Percentiles rank a stretch among this genome's conserved stretches.
Evolutionary conservation across 1,140 invertebrate species (phyloP).

Genomic region (Aphelenchoides avenae): DNA sequence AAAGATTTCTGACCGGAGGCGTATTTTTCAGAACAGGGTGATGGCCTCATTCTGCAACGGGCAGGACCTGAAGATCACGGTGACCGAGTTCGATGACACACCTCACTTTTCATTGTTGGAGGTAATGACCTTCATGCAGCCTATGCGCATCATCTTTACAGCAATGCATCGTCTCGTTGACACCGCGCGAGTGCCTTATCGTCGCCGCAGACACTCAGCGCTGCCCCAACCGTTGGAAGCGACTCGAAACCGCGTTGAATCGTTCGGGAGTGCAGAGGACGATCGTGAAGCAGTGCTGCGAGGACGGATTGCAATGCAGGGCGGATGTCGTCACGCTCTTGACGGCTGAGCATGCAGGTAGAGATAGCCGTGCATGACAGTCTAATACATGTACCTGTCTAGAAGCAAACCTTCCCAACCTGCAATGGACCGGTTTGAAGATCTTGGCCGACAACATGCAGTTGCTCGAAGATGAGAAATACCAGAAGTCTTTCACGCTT

Average conservation of each 20-base stretch:
- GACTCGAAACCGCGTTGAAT: constrained; percentile 16
- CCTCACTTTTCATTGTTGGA: constrained; percentile 24
- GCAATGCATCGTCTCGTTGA: constrained; percentile 30
- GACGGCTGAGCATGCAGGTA: background rate
- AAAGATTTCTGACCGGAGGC: too few relatives aligned
- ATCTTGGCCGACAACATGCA: constrained; percentile 14
- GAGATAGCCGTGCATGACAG: background rate
- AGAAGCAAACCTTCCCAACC: background rate
- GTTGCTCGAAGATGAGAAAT: constrained; percentile 19
- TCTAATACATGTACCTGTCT: constrained; percentile 1
- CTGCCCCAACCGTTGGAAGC: constrained; percentile 15
- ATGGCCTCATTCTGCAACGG: constrained; percentile 24
- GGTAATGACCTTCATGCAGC: background rate
- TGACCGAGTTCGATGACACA: constrained; percentile 23
- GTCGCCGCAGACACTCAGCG: constrained; percentile 11
- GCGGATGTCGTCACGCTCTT: background rate
- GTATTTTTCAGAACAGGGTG: constrained; percentile 21
- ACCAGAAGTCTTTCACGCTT: constrained; percentile 19
- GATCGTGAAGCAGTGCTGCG: background rate
- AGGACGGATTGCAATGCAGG: background rate
- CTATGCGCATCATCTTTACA: constrained; percentile 5
- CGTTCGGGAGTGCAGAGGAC: constrained; percentile 7
- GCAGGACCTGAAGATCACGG: constrained; percentile 20
- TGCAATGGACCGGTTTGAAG: constrained; percentile 1
- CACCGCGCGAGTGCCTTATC: constrained; percentile 25